Base-by-base conservation (phyloP, 2,113 vertebrate species). In the Hippopotamus amphibius region DNA sequence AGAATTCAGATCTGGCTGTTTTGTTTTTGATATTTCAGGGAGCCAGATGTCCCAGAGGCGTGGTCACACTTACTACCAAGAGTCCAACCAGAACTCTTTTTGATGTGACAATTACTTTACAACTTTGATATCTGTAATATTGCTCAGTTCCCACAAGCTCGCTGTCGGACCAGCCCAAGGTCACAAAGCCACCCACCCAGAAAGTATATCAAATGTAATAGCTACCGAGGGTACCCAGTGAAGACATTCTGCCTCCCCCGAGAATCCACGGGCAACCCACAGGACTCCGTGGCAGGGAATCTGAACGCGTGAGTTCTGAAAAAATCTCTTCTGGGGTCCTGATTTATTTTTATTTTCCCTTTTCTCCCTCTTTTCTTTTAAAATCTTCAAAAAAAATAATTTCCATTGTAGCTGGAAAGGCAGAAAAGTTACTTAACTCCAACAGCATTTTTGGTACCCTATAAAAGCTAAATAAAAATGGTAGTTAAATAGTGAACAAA, bases 381-480 rank as follows among this genome's bases (percentile, higher is more conserved):
- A 89, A 93, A 63, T 26, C 50, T 93, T 94, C n/a, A 93, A 80
- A 87, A 94, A 82, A 28, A 90, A 63, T n/a, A 77, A 88, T 96
- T 96, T 97, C 97, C 97, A 95, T n/a, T 76, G 50, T 46, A 93
- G 87, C 82, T 95, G 83, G 92, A 88, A 96, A 97, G 43, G 59
- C 87, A 92, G 95, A 43, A 89, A 95, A 97, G 46, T 33, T 83
- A 79, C 74, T 63, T 94, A 88, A 96, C 50, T 68, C 94, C 74
- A 74, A 50, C 92, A 89, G 95, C 92, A 81, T 96, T 95, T 96
- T 96, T 87, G 79, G 63, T 93, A 59, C 86, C 68, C 97, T 98
- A 96, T 98, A 98, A 98, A 97, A 97, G 95, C 92, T 88, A 98
- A 98, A 97, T 98, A 98, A 98, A 98, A 98, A 96, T 94, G 97